Conservation (phyloP, 2,888 invertebrate genomes). For the Pinctada fucata region DNA sequence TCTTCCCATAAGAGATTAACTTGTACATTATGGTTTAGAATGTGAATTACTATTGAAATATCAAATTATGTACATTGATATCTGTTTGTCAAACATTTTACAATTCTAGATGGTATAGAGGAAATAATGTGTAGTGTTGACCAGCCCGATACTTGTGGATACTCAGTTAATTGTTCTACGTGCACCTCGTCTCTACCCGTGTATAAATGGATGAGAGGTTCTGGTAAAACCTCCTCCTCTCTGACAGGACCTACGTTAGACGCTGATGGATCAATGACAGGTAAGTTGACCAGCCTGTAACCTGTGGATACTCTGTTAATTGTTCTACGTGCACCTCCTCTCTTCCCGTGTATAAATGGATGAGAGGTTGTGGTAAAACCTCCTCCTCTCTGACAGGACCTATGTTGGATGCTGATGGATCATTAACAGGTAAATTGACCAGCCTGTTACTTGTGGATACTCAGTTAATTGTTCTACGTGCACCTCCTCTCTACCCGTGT, state of each 20-base stretch:
- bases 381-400: slow-evolving; percentile 24
- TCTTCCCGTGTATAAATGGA: slow-evolving; percentile 30
- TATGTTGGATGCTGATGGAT: not conserved
- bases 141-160: slow-evolving; percentile 27
- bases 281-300: slow-evolving; percentile 14
- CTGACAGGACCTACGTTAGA: slow-evolving; percentile 23
- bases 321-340: slow-evolving; percentile 27
- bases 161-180: slow-evolving; percentile 32
- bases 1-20: no score
- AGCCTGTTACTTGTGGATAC: slow-evolving; percentile 30
- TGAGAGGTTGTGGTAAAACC: slow-evolving; percentile 17
- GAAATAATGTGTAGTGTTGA: slow-evolving; percentile 29
- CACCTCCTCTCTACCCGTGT: slow-evolving; percentile 8
- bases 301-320: slow-evolving; percentile 34
- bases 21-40: no score
- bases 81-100: no score
- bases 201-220: slow-evolving; percentile 29
- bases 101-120: slow-evolving; percentile 24
- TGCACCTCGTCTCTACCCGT: slow-evolving; percentile 16
- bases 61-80: no score
- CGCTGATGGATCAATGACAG: not conserved
- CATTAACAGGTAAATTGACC: slow-evolving; percentile 11
- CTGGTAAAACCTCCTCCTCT: slow-evolving; percentile 14
- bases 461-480: slow-evolving; percentile 33
- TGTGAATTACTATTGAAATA: no score